phyloP scores from a whole-genome alignment of 1,140 invertebrate species.

The Polypedilum vanderplanki region DNA sequence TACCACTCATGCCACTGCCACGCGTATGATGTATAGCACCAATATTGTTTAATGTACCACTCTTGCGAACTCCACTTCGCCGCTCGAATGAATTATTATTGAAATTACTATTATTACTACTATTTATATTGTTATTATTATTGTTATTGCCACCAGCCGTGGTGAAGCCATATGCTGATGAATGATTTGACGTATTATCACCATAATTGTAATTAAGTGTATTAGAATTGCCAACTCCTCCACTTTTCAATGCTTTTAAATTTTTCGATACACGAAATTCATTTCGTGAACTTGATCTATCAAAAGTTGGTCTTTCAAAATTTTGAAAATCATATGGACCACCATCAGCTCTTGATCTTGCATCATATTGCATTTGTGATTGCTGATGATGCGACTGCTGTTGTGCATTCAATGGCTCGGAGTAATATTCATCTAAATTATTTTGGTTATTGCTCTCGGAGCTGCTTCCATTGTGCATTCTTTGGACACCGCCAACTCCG shows the following conservation, averaged over 20 bases:
- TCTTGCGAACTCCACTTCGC: constrained; percentile 39
- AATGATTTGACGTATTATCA: constrained; percentile 38
- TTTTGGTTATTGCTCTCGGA: constrained; percentile 31
- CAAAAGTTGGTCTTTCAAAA: constrained; percentile 40
- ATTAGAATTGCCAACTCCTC: constrained; percentile 1
- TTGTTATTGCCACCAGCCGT: background rate
- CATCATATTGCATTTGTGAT: background rate
- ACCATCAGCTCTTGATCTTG: constrained; percentile 26
- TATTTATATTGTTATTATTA: background rate
- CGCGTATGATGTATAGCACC: constrained; percentile 26
- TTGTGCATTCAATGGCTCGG: constrained; percentile 37
- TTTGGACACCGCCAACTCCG: constrained; percentile 24
- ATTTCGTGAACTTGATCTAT: constrained; percentile 32
- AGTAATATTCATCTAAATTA: constrained; percentile 41
- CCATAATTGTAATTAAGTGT: constrained; percentile 32
- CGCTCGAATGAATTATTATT: constrained; percentile 41
- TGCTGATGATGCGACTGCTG: constrained; percentile 4
- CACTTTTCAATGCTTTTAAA: constrained; percentile 30
- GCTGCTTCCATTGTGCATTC: constrained; percentile 30
- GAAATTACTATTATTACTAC: constrained; percentile 28
- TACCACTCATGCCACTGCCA: background rate
- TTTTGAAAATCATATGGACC: constrained; percentile 40
- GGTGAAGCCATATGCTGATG: constrained; percentile 32
- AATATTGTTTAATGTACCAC: constrained; percentile 41
- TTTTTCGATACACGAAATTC: constrained; percentile 32